Conservation (phyloP, 2,888 invertebrate genomes). For the Priocnemis perturbator region DNA sequence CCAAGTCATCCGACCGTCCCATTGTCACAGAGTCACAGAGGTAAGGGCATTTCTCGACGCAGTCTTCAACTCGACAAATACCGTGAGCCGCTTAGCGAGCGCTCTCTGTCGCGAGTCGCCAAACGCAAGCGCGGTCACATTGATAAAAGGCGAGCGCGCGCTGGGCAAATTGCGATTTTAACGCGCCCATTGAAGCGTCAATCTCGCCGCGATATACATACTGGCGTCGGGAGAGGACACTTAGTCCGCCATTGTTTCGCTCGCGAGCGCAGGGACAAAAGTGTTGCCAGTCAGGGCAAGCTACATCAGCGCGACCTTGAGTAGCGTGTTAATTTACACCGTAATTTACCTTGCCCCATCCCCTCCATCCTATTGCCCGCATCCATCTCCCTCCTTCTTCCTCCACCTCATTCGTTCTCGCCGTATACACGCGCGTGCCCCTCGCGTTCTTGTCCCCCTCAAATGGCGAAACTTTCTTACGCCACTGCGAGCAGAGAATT, state of each 20-base stretch:
- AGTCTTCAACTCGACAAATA: too few species aligned
- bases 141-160: too few species aligned
- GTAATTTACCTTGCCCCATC: constrained; percentile 40
- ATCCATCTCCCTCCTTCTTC: constrained; percentile 5
- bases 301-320: constrained; percentile 51
- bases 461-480: constrained; percentile 61
- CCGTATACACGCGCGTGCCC: background rate
- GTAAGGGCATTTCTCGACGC: too few species aligned
- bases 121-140: too few species aligned
- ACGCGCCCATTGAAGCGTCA: constrained; percentile 40
- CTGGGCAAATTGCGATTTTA: constrained; percentile 41
- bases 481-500: constrained; percentile 59
- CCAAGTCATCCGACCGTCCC: too few species aligned
- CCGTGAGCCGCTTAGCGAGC: too few species aligned
- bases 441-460: constrained; percentile 29
- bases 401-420: too few species aligned
- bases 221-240: constrained; percentile 16
- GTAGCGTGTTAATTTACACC: constrained; percentile 56
- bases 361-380: constrained; percentile 18
- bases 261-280: constrained; percentile 19
- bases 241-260: constrained; percentile 24
- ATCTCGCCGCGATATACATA: constrained; percentile 22
- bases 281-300: constrained; percentile 27
- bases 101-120: too few species aligned
- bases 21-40: too few species aligned